Evolutionary conservation across 2,888 invertebrate species (phyloP), one percentile per base, ranked within the genome.

Genomic region (Brassicogethes aeneus): DNA sequence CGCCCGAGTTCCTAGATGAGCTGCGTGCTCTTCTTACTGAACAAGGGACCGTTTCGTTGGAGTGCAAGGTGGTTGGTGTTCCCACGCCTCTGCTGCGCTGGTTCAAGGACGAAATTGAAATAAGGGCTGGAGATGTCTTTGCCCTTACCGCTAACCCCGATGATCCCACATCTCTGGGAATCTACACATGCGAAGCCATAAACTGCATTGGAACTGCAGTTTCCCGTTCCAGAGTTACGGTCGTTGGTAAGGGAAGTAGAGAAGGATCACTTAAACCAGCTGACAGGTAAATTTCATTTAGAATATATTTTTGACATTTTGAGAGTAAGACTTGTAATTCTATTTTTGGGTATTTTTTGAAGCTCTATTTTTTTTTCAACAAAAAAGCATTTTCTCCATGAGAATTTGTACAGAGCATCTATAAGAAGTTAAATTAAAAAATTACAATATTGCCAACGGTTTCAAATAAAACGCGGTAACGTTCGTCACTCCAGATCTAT

Each of bases 11-110:
- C 63, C 79, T 90, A 30, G 86, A 89, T 62, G 86, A 86, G 55
- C 73, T 93, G 10, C 77, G 82, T 17, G 88, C 91, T 1, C 72
- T 89, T 43, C 75, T 90, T 17, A 91, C 90, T 0, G 86, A 88
- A 61, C 85, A 86, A 54, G 92, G 92, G 32, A 88, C 88, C 0
- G 93, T 93, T 8, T 87, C 89, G 0, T 71, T 94, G 47, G 90
- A 91, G 66, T 93, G 93, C 65, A 92, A 92, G 65, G 90, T 90
- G 14, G 81, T 90, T 38, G 91, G 91, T 12, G 85, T 89, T n/a
- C 91, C 92, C 1, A 88, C 89, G 1, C 80, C 80, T 0, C 64
- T 73, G 12, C 58, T 79, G 33, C 70, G 73, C 51, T 84, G 83
- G 84, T 85, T 79, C 64, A 85, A 91, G 72, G 91, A 90, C 65